Conservation (phyloP, 2,113 vertebrate genomes). For the Pteropus alecto region DNA sequence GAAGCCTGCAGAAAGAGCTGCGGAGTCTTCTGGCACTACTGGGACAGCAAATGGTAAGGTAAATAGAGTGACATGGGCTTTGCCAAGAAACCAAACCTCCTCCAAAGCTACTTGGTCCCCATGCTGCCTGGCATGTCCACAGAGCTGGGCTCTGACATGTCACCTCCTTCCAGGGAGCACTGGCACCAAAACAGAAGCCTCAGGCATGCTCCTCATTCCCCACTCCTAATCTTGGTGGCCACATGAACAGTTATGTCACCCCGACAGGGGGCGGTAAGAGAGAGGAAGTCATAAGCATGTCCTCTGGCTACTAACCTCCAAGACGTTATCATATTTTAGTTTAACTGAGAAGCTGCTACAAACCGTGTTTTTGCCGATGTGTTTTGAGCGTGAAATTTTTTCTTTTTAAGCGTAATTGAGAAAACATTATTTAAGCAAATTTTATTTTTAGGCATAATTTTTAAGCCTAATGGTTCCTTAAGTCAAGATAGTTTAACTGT, state of each 20-base stretch:
- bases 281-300: not conserved
- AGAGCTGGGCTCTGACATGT: not conserved
- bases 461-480: not conserved
- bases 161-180: rapidly evolving
- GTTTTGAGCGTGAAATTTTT: not conserved
- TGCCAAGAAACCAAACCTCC: not conserved
- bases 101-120: not conserved
- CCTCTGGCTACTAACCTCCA: not conserved
- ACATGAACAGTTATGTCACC: not conserved
- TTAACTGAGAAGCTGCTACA: not conserved
- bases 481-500: not conserved
- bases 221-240: too few species aligned
- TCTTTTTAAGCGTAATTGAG: not conserved
- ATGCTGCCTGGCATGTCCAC: not conserved
- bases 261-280: not conserved
- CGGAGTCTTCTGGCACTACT: not conserved
- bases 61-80: not conserved
- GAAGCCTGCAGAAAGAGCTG: not conserved
- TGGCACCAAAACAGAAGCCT: not conserved
- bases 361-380: not conserved
- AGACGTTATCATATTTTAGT: not conserved
- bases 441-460: not conserved
- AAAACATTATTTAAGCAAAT: not conserved
- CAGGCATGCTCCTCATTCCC: rapidly evolving
- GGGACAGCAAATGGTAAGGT: not conserved